Evolutionary conservation across 2,797 vertebrate genomes (phyloP).

Genomic region (Thamnophis elegans): DNA sequence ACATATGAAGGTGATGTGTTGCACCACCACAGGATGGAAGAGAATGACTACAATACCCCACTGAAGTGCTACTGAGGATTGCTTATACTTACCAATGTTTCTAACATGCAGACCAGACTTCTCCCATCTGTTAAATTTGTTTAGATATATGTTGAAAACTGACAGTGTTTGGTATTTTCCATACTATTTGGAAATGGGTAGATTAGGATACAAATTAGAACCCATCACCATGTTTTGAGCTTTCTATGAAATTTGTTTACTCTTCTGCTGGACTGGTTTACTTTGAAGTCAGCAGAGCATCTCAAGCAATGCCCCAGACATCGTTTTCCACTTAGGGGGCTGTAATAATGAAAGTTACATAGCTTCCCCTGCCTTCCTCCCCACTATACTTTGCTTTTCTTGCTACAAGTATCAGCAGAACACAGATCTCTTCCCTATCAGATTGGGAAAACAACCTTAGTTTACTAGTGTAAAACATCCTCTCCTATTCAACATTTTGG

Average conservation of each 20-base stretch:
- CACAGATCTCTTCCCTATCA: not conserved
- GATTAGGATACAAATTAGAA: not conserved
- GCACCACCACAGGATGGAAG: conserved; percentile 26
- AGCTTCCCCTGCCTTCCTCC: not conserved
- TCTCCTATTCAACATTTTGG: not conserved
- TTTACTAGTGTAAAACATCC: not conserved
- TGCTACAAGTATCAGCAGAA: not conserved
- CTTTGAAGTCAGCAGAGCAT: conserved; percentile 37
- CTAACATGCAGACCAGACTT: not conserved
- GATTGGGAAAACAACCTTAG: not conserved
- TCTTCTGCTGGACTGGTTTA: conserved; percentile 39
- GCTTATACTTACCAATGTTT: conserved; percentile 7
- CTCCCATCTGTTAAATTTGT: not conserved
- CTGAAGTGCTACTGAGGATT: conserved; percentile 14
- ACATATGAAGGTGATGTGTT: conserved; percentile 14
- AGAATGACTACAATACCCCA: conserved; percentile 6
- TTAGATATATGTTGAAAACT: conserved; percentile 42
- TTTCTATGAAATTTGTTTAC: conserved; percentile 36
- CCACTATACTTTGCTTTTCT: not conserved
- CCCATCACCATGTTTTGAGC: conserved; percentile 43
- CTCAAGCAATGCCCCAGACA: conserved; percentile 45
- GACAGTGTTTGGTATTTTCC: conserved; percentile 32
- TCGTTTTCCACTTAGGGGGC: conserved; percentile 6
- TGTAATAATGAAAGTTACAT: not conserved
- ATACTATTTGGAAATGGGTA: not conserved